Percentiles rank a stretch among this genome's conserved stretches.
Evolutionary conservation across 1,140 invertebrate genomes (phyloP).

Genomic region (Pentalonia nigronervosa): DNA sequence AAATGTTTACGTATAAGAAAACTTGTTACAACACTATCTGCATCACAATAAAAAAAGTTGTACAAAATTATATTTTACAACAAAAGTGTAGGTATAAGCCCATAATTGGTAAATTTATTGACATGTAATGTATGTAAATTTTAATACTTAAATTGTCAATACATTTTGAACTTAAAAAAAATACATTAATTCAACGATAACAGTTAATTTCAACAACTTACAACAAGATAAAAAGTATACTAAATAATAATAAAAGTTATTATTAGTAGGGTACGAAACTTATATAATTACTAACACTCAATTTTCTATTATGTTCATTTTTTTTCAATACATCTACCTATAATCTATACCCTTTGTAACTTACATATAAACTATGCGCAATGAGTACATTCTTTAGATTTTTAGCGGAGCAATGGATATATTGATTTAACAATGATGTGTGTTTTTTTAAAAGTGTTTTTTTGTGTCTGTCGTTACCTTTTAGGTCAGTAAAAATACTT

Average conservation of each 20-base stretch:
- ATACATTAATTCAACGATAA: neutral
- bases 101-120: neutral
- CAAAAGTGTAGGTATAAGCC: neutral
- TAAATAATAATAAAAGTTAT: neutral
- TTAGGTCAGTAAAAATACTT: too few species aligned
- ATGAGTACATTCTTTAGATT: too few species aligned
- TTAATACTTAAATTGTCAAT: too few species aligned
- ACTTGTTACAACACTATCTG: neutral
- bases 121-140: neutral
- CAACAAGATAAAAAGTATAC: neutral
- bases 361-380: too few species aligned
- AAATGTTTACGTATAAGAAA: neutral
- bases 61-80: neutral
- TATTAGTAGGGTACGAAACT: neutral
- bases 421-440: too few species aligned
- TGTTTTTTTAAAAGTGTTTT: too few species aligned
- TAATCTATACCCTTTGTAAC: too few species aligned
- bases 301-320: too few species aligned
- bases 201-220: neutral
- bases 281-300: too few species aligned
- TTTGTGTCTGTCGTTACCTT: too few species aligned
- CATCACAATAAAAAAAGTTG: neutral
- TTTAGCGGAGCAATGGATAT: too few species aligned
- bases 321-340: too few species aligned
- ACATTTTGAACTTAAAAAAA: neutral